These are phyloP conservation scores for Poecile atricapillus DNA, from an alignment of 2,113 vertebrate species.

Conservation along the genomic window DNA sequence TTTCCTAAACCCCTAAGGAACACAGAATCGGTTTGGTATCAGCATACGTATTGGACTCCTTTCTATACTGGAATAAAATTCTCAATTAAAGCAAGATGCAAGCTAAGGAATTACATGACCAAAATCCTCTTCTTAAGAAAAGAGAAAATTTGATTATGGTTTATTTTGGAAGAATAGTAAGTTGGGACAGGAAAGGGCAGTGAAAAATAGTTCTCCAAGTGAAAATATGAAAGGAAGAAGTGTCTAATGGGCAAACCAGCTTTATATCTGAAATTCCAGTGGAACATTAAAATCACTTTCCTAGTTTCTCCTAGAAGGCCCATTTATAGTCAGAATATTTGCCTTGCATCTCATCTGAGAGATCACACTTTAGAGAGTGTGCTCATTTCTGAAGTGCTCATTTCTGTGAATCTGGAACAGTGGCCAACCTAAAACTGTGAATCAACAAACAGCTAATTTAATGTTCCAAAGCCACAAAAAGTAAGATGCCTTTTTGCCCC, in stretches of 20 bases:
- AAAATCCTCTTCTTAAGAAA: neutral
- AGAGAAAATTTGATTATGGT: neutral
- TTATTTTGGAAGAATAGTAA: neutral
- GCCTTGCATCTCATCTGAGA: neutral
- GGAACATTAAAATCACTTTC: neutral
- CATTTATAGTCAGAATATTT: neutral
- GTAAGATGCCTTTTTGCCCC: neutral
- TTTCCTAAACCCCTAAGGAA: neutral
- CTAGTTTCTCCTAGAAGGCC: neutral
- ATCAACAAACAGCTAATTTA: neutral
- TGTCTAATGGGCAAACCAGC: neutral
- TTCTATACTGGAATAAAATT: neutral
- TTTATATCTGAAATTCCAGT: neutral
- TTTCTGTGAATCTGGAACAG: neutral
- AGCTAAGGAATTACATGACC: neutral
- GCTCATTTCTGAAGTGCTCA: no score
- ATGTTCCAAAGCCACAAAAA: neutral
- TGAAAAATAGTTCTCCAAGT: neutral
- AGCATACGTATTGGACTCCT: neutral
- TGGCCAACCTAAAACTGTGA: neutral
- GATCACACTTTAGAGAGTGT: no score
- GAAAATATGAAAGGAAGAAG: neutral
- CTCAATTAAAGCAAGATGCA: neutral
- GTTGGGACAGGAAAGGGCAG: neutral
- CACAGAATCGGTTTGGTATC: neutral